Evolutionary conservation across 2,888 invertebrate species (phyloP).

Genomic region (Thyatira batis): DNA sequence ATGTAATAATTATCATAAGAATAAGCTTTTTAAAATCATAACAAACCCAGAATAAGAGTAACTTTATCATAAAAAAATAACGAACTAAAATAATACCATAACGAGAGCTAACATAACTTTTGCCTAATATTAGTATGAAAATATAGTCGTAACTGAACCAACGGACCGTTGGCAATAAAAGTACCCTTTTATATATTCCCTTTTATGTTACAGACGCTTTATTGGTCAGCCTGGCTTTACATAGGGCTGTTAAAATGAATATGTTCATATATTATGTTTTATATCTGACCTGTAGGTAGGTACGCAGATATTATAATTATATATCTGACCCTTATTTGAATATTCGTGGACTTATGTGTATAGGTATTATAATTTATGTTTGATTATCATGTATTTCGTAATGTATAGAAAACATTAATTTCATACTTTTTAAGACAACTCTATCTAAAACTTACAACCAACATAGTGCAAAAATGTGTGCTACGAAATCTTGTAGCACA

Average conservation of each 20-base stretch:
- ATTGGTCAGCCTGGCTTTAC: slow-evolving; percentile 1
- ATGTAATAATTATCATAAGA: no score
- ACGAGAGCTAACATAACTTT: slow-evolving; percentile 13
- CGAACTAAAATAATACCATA: background rate
- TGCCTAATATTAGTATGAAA: slow-evolving; percentile 43
- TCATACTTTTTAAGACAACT: no score
- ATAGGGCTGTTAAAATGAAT: slow-evolving; percentile 4
- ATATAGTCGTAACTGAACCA: slow-evolving; percentile 35
- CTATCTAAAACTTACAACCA: no score
- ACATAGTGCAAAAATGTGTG: no score
- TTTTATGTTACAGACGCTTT: slow-evolving; percentile 1
- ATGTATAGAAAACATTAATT: no score
- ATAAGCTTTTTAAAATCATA: background rate
- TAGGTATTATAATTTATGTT: no score
- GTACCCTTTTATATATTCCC: slow-evolving; percentile 29
- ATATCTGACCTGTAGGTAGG: background rate
- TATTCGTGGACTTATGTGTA: no score
- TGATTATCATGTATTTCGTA: no score
- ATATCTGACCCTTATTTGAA: background rate
- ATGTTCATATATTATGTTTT: background rate
- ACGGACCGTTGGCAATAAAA: slow-evolving; percentile 37
- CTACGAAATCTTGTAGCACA: background rate
- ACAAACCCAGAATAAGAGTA: background rate
- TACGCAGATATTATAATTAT: background rate
- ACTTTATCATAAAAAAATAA: background rate